phyloP scores from a whole-genome alignment of 2,888 invertebrate genomes.

The Acrocyrtus sp. region DNA sequence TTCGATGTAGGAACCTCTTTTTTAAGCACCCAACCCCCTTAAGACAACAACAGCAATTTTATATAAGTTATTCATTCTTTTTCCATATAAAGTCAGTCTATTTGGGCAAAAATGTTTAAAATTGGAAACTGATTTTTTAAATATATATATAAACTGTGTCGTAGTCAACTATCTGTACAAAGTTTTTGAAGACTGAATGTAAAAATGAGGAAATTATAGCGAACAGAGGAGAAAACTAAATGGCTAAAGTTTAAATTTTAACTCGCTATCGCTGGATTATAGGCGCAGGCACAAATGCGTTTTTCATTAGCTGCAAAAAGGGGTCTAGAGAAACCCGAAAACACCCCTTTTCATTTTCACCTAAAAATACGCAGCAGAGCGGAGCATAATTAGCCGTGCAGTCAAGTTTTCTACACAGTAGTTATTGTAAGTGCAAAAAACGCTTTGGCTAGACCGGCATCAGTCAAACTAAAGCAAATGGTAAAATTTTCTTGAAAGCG shows the following conservation, averaged over 20 bases:
- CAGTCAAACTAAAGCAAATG: no score
- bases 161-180: background rate
- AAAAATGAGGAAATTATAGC: background rate
- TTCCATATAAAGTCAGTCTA: no score
- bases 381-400: background rate
- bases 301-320: background rate
- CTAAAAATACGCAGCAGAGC: no score
- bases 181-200: background rate
- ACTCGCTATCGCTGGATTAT: background rate
- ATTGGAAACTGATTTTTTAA: background rate
- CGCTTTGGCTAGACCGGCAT: no score
- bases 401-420: background rate
- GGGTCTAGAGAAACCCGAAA: background rate
- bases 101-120: no score
- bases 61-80: no score
- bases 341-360: background rate
- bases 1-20: no score
- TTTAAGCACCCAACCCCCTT: no score
- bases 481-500: background rate
- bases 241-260: background rate
- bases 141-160: background rate
- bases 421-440: background rate
- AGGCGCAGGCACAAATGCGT: background rate
- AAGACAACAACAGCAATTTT: no score
- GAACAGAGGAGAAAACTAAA: background rate